A percentile compares a stretch with the other conserved stretches of the same genome.
phyloP scores from a whole-genome alignment of 2,888 invertebrate species.

The Lucinisca nassula region DNA sequence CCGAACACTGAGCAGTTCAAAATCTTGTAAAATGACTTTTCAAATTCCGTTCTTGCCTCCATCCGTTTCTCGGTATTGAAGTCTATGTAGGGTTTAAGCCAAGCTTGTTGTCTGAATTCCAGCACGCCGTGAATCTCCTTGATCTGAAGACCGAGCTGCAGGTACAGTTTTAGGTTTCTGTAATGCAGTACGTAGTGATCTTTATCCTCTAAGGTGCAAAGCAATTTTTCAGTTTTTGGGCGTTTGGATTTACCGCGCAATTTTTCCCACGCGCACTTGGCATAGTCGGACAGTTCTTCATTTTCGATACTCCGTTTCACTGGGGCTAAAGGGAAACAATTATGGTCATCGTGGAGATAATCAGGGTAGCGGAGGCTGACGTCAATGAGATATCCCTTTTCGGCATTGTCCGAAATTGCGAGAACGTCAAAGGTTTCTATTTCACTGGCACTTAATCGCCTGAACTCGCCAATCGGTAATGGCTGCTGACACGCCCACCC shows the following conservation, averaged over 20 bases:
- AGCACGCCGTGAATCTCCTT: constrained; percentile 79
- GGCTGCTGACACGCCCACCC: constrained; percentile 74
- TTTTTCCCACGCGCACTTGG: not conserved
- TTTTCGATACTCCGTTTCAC: not conserved
- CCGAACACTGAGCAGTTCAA: not conserved
- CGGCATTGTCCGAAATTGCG: not conserved
- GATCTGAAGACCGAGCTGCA: constrained; percentile 73
- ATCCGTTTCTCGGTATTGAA: not conserved
- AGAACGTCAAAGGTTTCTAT: not conserved
- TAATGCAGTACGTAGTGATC: constrained; percentile 73
- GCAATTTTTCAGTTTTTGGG: not conserved
- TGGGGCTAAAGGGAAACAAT: not conserved
- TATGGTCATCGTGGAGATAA: not conserved
- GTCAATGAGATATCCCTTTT: not conserved
- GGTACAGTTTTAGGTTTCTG: constrained; percentile 80
- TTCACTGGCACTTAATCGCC: constrained; percentile 57
- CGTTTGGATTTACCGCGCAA: no score
- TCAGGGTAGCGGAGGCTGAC: not conserved
- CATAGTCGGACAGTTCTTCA: not conserved
- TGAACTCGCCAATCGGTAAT: constrained; percentile 75
- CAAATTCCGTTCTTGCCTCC: not conserved
- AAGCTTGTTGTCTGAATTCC: constrained; percentile 78
- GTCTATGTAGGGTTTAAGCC: constrained; percentile 84
- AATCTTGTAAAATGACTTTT: not conserved
- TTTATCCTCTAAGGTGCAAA: not conserved